Percentiles rank a stretch among this genome's conserved stretches.
phyloP scores from a whole-genome alignment of 2,113 vertebrate species.

The Anser cygnoides region DNA sequence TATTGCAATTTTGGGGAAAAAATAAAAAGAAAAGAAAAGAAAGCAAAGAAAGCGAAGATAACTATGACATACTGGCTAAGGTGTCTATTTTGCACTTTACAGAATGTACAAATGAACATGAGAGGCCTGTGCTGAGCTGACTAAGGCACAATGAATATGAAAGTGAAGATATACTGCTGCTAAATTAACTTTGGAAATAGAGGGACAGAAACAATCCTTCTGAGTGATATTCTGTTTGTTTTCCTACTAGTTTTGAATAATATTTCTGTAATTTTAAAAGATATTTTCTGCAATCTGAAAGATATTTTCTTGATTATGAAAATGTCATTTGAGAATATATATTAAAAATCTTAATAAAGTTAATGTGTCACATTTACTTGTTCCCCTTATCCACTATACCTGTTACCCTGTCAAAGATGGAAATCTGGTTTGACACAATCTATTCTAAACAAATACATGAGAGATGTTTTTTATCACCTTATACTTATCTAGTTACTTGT shows the following conservation, averaged over 20 bases:
- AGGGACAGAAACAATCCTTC: neutral
- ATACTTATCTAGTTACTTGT: neutral
- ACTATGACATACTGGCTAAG: neutral
- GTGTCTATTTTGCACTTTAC: neutral
- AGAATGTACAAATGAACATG: neutral
- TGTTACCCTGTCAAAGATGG: neutral
- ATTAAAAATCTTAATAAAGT: neutral
- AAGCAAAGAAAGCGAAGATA: neutral
- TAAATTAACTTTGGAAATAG: neutral
- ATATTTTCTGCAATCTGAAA: neutral
- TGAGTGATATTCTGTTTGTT: neutral
- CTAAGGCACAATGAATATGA: neutral
- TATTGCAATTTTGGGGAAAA: neutral
- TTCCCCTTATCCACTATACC: neutral
- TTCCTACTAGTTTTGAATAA: neutral
- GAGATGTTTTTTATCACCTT: neutral
- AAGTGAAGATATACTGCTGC: neutral
- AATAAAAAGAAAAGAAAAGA: too few relatives aligned
- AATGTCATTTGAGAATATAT: accelerated
- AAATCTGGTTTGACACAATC: neutral
- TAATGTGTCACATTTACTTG: neutral
- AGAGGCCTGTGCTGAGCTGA: neutral
- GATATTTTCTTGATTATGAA: neutral
- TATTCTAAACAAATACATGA: neutral
- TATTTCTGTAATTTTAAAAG: neutral